A percentile compares a stretch with the other conserved stretches of the same genome.
These are phyloP conservation scores for Aphaenogaster rudis DNA, from an alignment of 1,140 invertebrate genomes.

Conservation along the genomic window DNA sequence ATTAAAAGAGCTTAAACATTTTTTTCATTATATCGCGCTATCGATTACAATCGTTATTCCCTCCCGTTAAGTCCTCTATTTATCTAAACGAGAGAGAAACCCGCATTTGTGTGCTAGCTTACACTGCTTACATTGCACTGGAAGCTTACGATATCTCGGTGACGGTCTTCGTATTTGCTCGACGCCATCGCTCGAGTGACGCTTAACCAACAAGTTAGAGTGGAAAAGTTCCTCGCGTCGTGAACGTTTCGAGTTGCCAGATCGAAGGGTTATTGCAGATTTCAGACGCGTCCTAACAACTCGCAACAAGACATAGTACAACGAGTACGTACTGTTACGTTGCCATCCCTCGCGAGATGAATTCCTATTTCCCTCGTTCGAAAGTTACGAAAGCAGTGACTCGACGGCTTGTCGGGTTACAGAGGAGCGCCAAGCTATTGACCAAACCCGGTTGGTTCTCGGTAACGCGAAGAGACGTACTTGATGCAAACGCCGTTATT, in stretches of 20 bases:
- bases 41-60: neutral
- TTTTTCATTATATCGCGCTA: neutral
- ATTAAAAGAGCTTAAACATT: neutral
- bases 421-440: slow-evolving; percentile 18
- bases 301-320: neutral
- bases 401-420: slow-evolving; percentile 37
- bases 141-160: neutral
- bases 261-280: slow-evolving; percentile 55
- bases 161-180: slow-evolving; percentile 26
- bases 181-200: slow-evolving; percentile 5
- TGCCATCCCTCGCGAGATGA: neutral
- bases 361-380: slow-evolving; percentile 26
- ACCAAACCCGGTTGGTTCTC: slow-evolving; percentile 33
- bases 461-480: slow-evolving; percentile 50
- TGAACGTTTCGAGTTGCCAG: slow-evolving; percentile 8
- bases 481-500: slow-evolving; percentile 61
- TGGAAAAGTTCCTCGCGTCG: slow-evolving; percentile 44
- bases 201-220: slow-evolving; percentile 46
- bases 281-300: slow-evolving; percentile 43
- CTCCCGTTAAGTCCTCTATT: neutral
- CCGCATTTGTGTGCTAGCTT: neutral
- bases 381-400: slow-evolving; percentile 41
- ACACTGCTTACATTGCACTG: neutral
- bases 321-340: neutral
- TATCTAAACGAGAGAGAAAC: neutral